Evolutionary conservation across 2,113 vertebrate species (phyloP).

Genomic region (Chionodraco myersi): DNA sequence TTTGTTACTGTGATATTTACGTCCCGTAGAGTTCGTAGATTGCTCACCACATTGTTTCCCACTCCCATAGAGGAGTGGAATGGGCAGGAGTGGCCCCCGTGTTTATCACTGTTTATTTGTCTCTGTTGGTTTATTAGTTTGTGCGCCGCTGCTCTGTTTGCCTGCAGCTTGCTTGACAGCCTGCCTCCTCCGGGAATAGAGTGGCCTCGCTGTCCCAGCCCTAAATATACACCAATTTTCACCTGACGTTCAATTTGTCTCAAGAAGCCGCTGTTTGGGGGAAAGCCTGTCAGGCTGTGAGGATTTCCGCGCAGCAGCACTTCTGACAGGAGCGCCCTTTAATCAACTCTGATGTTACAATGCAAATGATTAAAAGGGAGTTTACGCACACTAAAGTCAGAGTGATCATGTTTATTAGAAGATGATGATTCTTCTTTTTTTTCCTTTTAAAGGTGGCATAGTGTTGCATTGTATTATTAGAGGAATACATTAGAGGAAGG

Average conservation of each 20-base stretch:
- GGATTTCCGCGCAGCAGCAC: conserved; percentile 20
- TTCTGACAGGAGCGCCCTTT: conserved; percentile 1
- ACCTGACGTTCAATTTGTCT: conserved; percentile 74
- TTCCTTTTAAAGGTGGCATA: neutral
- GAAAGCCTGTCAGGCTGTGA: conserved; percentile 43
- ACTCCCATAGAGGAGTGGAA: conserved; percentile 66
- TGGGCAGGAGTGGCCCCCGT: conserved; percentile 70
- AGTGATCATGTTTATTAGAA: conserved; percentile 6
- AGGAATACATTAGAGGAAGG: neutral
- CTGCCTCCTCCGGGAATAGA: conserved; percentile 75
- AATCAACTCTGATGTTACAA: neutral
- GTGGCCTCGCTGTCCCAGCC: conserved; percentile 75
- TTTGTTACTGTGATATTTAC: conserved; percentile 77
- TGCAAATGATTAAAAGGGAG: too few relatives aligned
- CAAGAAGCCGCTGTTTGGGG: conserved; percentile 61
- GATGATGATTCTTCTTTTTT: neutral
- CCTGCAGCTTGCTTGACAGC: conserved; percentile 83
- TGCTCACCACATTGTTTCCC: conserved; percentile 73
- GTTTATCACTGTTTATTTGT: conserved; percentile 81
- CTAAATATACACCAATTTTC: conserved; percentile 80
- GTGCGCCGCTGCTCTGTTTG: conserved; percentile 75
- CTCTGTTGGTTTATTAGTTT: conserved; percentile 81
- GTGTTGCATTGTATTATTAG: neutral
- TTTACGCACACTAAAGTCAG: neutral
- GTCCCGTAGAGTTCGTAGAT: conserved; percentile 70